Base-by-base conservation (phyloP, 2,888 invertebrate genomes). In the Merodon equestris region DNA sequence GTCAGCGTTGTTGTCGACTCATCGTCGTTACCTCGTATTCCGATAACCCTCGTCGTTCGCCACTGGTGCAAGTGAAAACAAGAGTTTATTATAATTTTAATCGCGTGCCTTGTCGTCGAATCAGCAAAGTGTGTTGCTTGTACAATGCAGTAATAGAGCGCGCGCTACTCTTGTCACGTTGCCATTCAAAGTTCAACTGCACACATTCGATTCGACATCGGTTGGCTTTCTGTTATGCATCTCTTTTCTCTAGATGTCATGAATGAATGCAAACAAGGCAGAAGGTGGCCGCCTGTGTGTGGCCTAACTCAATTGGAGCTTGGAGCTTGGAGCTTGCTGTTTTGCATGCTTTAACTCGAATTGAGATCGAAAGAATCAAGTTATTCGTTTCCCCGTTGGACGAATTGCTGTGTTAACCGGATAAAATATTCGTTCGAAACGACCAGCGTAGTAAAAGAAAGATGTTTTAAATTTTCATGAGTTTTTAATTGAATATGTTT, bases 41-140 rank as follows among this genome's bases (percentile, higher is more conserved):
- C 7, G 2, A 7, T 2, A 27, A 4, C 27, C 2, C 27, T 27
- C 27, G 54, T 51, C 67, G 51, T 68, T 51, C 44, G 73, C 63
- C 73, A 63, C 61, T 74, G 60, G 38, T 60, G 63, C 54, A 70
- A 70, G 74, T 79, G 79, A 79, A 79, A 74, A 79, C 79, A 79
- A 79, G 79, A 74, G 79, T 79, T 79, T 68, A 74, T 79, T 74
- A 70, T 79, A 79, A 79, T 79, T 79, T 79, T 13, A 74, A 74
- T 74, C 79, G 79, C 79, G 79, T 79, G 79, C 74, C 74, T 74
- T 79, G 64, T 74, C 79, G 64, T 68, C 73, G 42, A 51, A 54
- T 19, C 17, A 45, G 54, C 47, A 50, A 54, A 50, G 60, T 71
- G 66, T 47, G 57, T 36, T 27, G 14, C 48, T 27, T 27, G 27